These are phyloP conservation scores for Phainopepla nitens DNA, from an alignment of 2,113 vertebrate genomes.

Conservation along the genomic window DNA sequence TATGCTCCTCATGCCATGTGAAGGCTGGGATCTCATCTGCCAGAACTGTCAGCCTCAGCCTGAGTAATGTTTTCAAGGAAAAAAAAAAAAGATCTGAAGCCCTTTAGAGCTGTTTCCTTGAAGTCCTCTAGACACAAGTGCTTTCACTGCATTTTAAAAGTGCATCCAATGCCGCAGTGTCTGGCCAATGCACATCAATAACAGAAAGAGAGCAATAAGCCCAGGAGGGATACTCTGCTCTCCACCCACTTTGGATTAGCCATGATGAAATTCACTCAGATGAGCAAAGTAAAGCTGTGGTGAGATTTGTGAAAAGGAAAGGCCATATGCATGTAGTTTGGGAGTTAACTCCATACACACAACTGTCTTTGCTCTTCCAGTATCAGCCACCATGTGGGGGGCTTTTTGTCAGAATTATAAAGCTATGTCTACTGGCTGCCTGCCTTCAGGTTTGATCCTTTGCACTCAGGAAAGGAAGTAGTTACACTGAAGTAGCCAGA, in stretches of 20 bases:
- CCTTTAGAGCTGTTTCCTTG: neutral
- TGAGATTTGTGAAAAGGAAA: neutral
- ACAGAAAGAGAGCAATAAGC: neutral
- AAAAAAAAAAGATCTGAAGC: neutral
- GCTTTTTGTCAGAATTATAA: neutral
- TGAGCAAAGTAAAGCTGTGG: neutral
- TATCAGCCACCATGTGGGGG: neutral
- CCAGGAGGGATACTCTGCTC: neutral
- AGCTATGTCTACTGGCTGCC: neutral
- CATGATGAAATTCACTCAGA: neutral
- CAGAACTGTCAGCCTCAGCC: neutral
- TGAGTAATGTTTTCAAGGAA: neutral
- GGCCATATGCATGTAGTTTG: neutral
- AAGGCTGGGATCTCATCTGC: slow-evolving; percentile 35
- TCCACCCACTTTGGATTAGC: neutral
- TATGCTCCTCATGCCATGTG: slow-evolving; percentile 31
- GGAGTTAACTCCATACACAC: neutral
- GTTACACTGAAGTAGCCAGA: neutral
- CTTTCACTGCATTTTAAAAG: slow-evolving; percentile 8
- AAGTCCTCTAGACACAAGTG: neutral
- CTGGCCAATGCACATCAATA: neutral
- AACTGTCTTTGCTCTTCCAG: neutral
- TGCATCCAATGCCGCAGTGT: neutral
- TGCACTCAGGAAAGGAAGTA: neutral
- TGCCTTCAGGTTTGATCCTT: neutral